Evolutionary conservation across 2,797 vertebrate genomes (phyloP), one percentile per base, ranked within the genome.

Genomic region (Chaetodon trifasciatus): DNA sequence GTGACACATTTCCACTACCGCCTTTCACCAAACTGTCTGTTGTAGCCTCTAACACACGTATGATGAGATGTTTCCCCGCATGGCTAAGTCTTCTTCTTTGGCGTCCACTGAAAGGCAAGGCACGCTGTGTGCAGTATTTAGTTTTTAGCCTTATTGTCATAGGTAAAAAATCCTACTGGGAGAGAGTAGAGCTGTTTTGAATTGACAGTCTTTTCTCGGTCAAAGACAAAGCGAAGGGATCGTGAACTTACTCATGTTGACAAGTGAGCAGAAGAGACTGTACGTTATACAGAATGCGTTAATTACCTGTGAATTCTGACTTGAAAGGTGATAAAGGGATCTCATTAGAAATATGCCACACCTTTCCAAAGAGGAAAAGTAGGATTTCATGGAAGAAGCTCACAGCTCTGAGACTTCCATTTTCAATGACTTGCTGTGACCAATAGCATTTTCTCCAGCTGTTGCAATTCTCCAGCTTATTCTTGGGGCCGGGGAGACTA

Each of bases 371-470:
- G 83, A 78, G 82, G 86, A 86, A 84, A 89, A 85, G 80, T 49
- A 21, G 70, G 65, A 92, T 94, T 93, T 92, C 86, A 91, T 78
- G 90, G 90, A 28, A 83, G 85, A 91, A 78, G 81, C 89, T 86
- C 78, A 76, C 69, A 82, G 83, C 85, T 88, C 74, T 47, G 63
- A 86, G 83, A 82, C 92, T 87, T 92, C 79, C 79, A 90, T 93
- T 94, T 94, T 86, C 87, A 91, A 74, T 90, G 90, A 91, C 82
- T 91, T 32, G 71, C 91, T 93, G 92, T 94, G 93, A 95, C 93
- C 92, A 94, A 94, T 88, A 86, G 83, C 87, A 89, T 94, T 95
- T 93, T 91, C 88, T 75, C 85, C 90, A 93, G 92, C 89, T 92
- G 91, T 89, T 92, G 91, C 90, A 92, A 90, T 93, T 93, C 91